Conservation (phyloP, 2,797 vertebrate genomes). For the Onychomys torridus region DNA sequence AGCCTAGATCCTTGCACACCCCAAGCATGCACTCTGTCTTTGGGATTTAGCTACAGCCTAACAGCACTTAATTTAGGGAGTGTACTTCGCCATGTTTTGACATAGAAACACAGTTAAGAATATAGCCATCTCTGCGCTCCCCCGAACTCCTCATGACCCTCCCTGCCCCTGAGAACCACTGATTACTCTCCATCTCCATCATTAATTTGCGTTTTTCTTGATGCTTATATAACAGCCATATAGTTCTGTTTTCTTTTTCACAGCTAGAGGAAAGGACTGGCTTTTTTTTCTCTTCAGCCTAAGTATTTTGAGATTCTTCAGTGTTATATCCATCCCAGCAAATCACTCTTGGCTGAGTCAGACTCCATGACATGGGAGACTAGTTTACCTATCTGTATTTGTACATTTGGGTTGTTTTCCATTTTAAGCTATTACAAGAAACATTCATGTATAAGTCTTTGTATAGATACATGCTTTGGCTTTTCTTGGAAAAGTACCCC, state of each 20-base stretch:
- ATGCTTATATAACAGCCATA: background rate
- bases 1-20: background rate
- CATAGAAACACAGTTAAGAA: background rate
- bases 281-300: background rate
- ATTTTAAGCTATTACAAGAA: constrained; percentile 38
- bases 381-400: background rate
- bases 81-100: background rate
- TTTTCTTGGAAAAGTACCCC: background rate
- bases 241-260: background rate
- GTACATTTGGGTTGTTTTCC: background rate
- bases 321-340: background rate
- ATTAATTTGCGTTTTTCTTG: background rate
- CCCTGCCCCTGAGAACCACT: background rate
- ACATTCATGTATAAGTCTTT: background rate
- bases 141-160: background rate
- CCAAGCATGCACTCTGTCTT: background rate
- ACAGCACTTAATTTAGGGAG: background rate
- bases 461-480: background rate
- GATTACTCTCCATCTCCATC: background rate
- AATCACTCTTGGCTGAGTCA: background rate
- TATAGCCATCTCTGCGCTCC: background rate
- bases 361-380: background rate
- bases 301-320: background rate
- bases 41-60: background rate
- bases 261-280: background rate